Evolutionary conservation across 2,888 invertebrate genomes (phyloP).

Genomic region (Pardosa pseudoannulata): DNA sequence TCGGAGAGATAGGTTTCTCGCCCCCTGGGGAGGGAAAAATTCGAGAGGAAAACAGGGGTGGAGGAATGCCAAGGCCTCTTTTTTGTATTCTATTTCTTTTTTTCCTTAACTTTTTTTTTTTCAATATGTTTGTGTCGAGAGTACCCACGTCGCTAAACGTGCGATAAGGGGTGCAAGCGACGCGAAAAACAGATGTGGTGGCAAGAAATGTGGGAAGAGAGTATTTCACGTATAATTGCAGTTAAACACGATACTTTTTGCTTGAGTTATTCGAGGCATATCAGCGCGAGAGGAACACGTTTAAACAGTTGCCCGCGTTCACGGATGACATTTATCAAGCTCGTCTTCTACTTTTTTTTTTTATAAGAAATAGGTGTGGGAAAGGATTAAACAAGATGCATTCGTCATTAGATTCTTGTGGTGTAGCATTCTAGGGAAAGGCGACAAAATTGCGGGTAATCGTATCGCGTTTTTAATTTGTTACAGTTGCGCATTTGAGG

Average conservation of each 20-base stretch:
- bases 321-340: background rate
- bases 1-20: conserved; percentile 49
- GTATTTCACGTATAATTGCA: conserved; percentile 4
- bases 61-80: conserved; percentile 9
- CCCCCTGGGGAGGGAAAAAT: background rate
- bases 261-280: background rate
- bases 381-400: background rate
- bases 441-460: background rate
- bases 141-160: conserved; percentile 4
- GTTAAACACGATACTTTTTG: conserved; percentile 6
- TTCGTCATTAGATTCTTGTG: background rate
- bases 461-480: too few relatives aligned
- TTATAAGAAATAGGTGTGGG: background rate
- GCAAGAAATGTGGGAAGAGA: background rate
- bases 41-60: conserved; percentile 22
- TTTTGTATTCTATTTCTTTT: background rate
- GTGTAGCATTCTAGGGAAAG: background rate
- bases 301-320: background rate
- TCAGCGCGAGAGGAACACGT: background rate
- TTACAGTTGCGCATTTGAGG: too few relatives aligned
- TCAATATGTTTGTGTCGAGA: background rate
- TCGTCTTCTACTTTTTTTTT: too few relatives aligned
- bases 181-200: conserved; percentile 12
- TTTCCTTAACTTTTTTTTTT: conserved; percentile 1
- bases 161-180: background rate